Evolutionary conservation across 2,797 vertebrate species (phyloP).

Genomic region (Centroberyx gerrardi): DNA sequence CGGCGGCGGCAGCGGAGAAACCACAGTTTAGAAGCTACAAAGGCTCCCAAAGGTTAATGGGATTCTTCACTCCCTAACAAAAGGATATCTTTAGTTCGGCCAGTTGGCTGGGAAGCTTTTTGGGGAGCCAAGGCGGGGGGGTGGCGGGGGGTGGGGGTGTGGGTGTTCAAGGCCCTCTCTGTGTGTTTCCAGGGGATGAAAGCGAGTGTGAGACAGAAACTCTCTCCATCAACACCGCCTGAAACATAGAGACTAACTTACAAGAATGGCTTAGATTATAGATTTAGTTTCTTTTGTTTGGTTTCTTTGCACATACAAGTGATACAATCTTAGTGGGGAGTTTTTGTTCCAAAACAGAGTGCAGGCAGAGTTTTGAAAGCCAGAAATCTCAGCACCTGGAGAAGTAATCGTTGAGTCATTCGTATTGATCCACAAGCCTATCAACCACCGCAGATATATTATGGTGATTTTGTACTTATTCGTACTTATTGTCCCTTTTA

Average conservation of each 20-base stretch:
- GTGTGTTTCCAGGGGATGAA: slow-evolving; percentile 19
- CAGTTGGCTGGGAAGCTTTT: not conserved
- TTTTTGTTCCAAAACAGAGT: no score
- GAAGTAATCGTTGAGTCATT: no score
- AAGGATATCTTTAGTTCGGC: slow-evolving; percentile 8
- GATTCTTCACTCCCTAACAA: slow-evolving; percentile 45
- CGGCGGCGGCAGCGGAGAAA: not conserved
- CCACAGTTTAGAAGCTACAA: slow-evolving; percentile 45
- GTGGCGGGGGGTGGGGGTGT: not conserved
- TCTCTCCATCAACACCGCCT: slow-evolving; percentile 27
- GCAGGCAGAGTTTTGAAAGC: no score
- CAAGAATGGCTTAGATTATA: not conserved
- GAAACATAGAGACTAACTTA: not conserved
- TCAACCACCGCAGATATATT: no score
- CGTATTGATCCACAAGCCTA: no score
- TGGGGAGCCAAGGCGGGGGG: not conserved
- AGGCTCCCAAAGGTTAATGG: slow-evolving; percentile 69
- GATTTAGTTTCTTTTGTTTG: not conserved
- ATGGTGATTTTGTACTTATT: no score
- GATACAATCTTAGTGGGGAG: no score
- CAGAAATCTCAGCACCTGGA: no score
- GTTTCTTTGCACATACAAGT: not conserved
- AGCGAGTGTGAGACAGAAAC: slow-evolving; percentile 3
- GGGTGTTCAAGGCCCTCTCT: not conserved
- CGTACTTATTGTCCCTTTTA: no score